Base-by-base conservation (phyloP, 2,113 vertebrate genomes). In the Dascyllus trimaculatus region DNA sequence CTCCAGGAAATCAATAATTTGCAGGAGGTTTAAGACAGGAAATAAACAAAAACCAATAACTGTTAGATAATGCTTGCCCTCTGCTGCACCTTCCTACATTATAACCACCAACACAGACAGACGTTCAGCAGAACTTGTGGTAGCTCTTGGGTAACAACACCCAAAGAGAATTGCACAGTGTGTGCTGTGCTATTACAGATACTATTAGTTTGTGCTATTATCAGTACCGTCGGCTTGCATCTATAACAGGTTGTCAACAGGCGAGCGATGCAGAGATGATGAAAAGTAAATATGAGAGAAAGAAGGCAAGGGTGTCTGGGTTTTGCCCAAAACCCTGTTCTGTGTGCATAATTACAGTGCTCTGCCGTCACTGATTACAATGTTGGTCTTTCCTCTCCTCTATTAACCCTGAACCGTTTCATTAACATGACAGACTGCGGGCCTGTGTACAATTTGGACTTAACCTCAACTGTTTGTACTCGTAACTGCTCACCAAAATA, bases 1-100 rank as follows among this genome's bases (percentile, higher is more conserved):
- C 90, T 89, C 82, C 90, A 87, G 81, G 69, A 93, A 90, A 92
- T 93, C 91, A 65, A 93, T 93, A 92, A 86, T 72, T 86, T 83
- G 85, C 88, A 81, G 88, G 89, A 88, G 85, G 88, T 82, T 92
- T 84, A 87, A 78, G 77, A 89, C 84, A 76, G 80, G 84, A 91
- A 91, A 89, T 88, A 88, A 90, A 88, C 78, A 89, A 89, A 90
- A 90, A 89, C 24, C 89, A 84, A 82, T 86, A 87, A 43, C 56
- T 68, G 85, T 91, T 92, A 87, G 85, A 88, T 89, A 93, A 92
- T 71, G 54, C 75, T 71, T 73, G 85, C 63, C 87, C 81, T 89
- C 48, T 84, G 51, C 84, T 79, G 91, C 46, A 72, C 72, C 82
- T 85, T 88, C 83, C 91, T 85, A 80, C 88, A 76, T 66, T 70